Evolutionary conservation across 2,797 vertebrate species (phyloP), one percentile per base, ranked within the genome.

Genomic region (Muraenolepis orangiensis): DNA sequence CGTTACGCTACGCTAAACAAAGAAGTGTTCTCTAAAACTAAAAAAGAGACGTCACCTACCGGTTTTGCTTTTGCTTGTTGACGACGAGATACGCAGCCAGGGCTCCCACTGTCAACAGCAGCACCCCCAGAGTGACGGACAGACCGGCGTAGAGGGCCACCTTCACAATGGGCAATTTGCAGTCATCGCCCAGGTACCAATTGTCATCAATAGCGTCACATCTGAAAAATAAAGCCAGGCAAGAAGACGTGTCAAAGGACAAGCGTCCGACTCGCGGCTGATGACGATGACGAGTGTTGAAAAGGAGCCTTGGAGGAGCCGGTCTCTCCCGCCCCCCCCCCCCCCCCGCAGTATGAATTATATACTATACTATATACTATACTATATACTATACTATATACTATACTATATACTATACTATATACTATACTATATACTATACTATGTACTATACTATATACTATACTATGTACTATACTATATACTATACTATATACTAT

Each of bases 101-200:
- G 8, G 20, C 42, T 72, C 10, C 78, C 13, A 85, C 26, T 6
- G n/a, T 29, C 69, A 69, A 26, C 0, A 85, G 14, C 11, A 86
- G 69, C n/a, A 40, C 34, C 4, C 3, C 69, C 1, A 86, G 67
- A 26, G 85, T 83, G 12, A 29, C 32, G 46, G 72, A 78, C 6
- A 86, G 14, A 14, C 85, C 83, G 29, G 14, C 18, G 5, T 74
- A 83, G 18, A 86, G 80, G 8, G 66, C 28, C 12, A 2, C 74
- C 61, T 0, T 76, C 14, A 71, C 23, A n/a, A 83, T 85, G 0
- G 83, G 81, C 0, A 40, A 0, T 1, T 11, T 4, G 28, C 85
- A 86, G 64, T 82, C 30, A 0, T 70, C 0, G 0, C 76, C 71
- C 73, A 85, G 26, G 40, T 86, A 86, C 85, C 85, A 86, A 6